These are phyloP conservation scores for Temnothorax ravouxi DNA, from an alignment of 2,888 invertebrate genomes.

Conservation along the genomic window DNA sequence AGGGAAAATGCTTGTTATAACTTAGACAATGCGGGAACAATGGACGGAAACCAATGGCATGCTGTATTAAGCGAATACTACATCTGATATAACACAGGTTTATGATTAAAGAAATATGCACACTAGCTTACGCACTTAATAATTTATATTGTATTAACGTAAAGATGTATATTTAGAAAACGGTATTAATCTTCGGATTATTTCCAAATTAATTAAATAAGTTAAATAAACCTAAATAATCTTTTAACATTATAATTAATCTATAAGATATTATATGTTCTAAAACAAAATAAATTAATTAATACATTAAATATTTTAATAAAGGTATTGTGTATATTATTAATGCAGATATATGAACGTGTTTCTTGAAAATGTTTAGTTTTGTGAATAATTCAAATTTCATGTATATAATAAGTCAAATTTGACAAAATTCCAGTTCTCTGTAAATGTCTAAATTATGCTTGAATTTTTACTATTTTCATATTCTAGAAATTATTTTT, in stretches of 20 bases:
- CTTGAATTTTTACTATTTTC: conserved; percentile 9
- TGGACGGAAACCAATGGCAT: conserved; percentile 51
- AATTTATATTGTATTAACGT: conserved; percentile 1
- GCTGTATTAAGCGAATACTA: conserved; percentile 29
- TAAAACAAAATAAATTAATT: background rate
- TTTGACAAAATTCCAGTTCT: background rate
- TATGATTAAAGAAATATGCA: background rate
- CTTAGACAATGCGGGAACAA: conserved; percentile 50
- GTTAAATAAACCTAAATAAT: background rate
- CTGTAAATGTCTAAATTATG: background rate
- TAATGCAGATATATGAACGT: background rate
- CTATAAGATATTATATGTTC: background rate
- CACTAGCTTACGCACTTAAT: background rate
- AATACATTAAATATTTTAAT: conserved; percentile 6
- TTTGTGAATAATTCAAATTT: background rate
- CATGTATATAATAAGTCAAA: background rate
- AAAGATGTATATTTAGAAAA: background rate
- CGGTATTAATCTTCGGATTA: conserved; percentile 11
- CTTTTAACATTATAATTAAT: background rate
- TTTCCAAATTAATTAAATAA: conserved; percentile 44
- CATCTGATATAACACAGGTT: background rate
- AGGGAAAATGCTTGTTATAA: conserved; percentile 61
- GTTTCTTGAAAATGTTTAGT: background rate
- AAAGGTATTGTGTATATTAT: background rate
- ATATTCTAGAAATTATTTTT: conserved; percentile 8